Evolutionary conservation across 2,113 vertebrate genomes (phyloP), one percentile per base, ranked within the genome.

Genomic region (Xiphophorus couchianus): DNA sequence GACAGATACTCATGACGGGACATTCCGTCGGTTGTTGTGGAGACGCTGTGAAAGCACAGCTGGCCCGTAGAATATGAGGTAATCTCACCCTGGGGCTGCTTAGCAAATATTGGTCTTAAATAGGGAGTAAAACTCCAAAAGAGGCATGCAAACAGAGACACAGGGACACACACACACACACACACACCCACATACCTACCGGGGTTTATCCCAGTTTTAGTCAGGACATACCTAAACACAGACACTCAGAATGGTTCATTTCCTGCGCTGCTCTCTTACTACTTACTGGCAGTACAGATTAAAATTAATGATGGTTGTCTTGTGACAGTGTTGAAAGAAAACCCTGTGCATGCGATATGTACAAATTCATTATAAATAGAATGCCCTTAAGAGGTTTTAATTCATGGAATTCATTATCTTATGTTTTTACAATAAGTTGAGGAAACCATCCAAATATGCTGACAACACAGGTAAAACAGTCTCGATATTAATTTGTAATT

Each of bases 41-140:
- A 94, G 94, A 98, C 89, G 74, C 89, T 93, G 95, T 96, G 94
- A 96, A 96, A 96, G 93, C 96, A 96, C 97, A 98, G 97, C 97
- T 98, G 96, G 95, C 96, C 90, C 92, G 84, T 83, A 93, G 95
- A 91, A 96, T 96, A 95, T 95, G 96, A 98, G 96, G 96, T 97
- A 97, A 97, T 97, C 96, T 95, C 93, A 96, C 92, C 95, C 88
- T 86, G 95, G 96, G 96, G 95, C 95, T 96, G 93, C 95, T 96
- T 94, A 93, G 96, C 95, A 97, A 98, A 97, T 96, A 97, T 96
- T 97, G 97, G 96, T 96, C 95, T 95, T 95, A 94, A 96, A 96
- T 95, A 94, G 95, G 93, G 94, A 96, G 96, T 94, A 95, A 95
- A 95, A 95, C 92, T 85, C 91, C 88, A 89, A 90, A 90, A 92